These are phyloP conservation scores for Polia nebulosa DNA, from an alignment of 2,888 invertebrate species.

Conservation along the genomic window DNA sequence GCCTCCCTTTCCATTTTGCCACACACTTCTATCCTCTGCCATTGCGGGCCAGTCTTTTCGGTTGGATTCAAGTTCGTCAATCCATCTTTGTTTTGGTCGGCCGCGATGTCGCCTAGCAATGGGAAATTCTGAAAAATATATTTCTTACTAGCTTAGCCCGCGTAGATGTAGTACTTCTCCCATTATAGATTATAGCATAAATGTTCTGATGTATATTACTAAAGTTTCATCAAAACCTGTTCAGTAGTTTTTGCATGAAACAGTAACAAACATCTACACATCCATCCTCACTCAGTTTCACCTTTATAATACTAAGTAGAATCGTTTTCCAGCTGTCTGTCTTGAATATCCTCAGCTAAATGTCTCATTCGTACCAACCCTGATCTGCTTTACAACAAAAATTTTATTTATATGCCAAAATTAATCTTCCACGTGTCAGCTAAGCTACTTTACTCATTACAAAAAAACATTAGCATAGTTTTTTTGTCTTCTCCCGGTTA, in stretches of 20 bases:
- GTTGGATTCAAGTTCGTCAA: not conserved
- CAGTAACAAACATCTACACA: too few species aligned
- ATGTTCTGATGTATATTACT: too few species aligned
- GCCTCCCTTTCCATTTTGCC: not conserved
- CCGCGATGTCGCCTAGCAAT: not conserved
- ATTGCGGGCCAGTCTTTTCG: not conserved
- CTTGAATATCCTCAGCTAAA: too few species aligned
- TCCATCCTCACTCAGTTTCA: too few species aligned
- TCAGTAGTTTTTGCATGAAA: too few species aligned
- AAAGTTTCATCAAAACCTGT: too few species aligned
- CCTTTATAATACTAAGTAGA: too few species aligned
- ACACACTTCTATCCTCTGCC: not conserved
- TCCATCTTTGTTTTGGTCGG: not conserved
- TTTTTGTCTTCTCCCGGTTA: constrained; percentile 45
- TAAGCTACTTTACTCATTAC: constrained; percentile 28
- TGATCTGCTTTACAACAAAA: constrained; percentile 1
- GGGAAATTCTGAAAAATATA: not conserved
- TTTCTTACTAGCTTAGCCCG: too few species aligned
- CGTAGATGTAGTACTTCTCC: too few species aligned
- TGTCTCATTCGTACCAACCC: not conserved
- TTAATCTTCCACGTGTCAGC: constrained; percentile 22
- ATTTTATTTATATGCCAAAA: constrained; percentile 3
- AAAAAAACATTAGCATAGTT: constrained; percentile 49
- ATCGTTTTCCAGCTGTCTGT: too few species aligned
- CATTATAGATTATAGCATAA: too few species aligned